Base-by-base conservation (phyloP, 92 coral and sea anemone genomes). In the Epizoanthus ramosus region DNA sequence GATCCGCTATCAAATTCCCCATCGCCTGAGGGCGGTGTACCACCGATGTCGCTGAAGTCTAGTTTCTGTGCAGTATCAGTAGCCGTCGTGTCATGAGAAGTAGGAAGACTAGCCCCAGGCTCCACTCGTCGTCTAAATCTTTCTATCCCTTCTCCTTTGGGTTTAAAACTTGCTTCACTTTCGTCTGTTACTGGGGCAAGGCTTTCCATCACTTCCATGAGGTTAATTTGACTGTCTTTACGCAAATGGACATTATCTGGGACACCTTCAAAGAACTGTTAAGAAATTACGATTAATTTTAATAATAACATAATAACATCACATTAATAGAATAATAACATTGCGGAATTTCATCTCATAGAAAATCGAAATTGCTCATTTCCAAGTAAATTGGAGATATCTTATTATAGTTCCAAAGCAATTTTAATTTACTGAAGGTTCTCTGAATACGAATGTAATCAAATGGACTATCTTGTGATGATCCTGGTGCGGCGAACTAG, bases 171-270 rank as follows among this genome's bases (percentile, higher is more conserved):
- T 19, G 92, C 98, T 68, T 84, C 98, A 21, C 86, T 94, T 15
- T 91, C 98, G 65, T 86, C 93, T 3, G 94, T 58, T 12, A 93
- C 88, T 4, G 99, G 99, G 18, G 99, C 97, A 10, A 97, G 91
- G 75, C 99, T 97, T 83, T 94, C 98, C 71, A 97, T 86, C 12
- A 95, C 99, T 61, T 94, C 95, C 92, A 94, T 89, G 24, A 97
- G 87, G 83, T 94, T 91, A 28, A 97, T 90, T 67, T 97, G 97
- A 59, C 95, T 86, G 79, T 93, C 95, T 73, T 93, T 93, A 69
- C 93, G 98, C 33, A 93, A 94, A 80, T 93, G 91, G 2, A 92
- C 98, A 80, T 93, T 93, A 83, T 93, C 98, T 12, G 98, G 98
- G 45, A 93, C 94, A 64, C 86, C 98, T 63, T 88, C 91, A 79